Conservation (phyloP, 2,113 vertebrate genomes). For the Podiceps cristatus region DNA sequence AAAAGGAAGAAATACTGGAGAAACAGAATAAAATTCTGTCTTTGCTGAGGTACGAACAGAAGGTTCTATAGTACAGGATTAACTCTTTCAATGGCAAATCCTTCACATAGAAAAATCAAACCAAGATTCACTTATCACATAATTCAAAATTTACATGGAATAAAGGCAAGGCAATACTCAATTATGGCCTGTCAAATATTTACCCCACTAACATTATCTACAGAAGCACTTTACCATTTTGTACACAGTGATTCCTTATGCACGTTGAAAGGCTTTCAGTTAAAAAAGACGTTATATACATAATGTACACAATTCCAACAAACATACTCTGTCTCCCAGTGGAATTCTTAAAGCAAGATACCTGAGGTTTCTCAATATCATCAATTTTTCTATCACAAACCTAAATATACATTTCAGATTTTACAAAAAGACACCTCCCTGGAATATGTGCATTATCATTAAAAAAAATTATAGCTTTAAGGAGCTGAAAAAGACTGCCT, state of each 20-base stretch:
- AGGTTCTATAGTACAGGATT: slow-evolving; percentile 69
- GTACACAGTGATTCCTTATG: slow-evolving; percentile 87
- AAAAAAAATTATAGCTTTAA: slow-evolving; percentile 77
- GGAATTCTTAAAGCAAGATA: slow-evolving; percentile 88
- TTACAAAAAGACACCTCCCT: slow-evolving; percentile 79
- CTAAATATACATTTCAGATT: slow-evolving; percentile 83
- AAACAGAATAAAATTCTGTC: slow-evolving; percentile 31
- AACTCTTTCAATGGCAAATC: slow-evolving; percentile 79
- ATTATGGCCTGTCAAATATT: slow-evolving; percentile 88
- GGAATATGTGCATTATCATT: slow-evolving; percentile 79
- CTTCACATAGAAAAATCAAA: slow-evolving; percentile 78
- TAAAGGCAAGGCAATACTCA: slow-evolving; percentile 91
- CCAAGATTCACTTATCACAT: slow-evolving; percentile 71
- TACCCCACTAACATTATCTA: slow-evolving; percentile 89
- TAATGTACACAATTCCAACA: slow-evolving; percentile 85
- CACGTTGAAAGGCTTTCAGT: slow-evolving; percentile 79
- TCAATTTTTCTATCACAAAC: slow-evolving; percentile 84
- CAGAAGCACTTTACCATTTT: slow-evolving; percentile 88
- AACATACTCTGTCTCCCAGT: slow-evolving; percentile 80
- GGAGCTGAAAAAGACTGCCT: slow-evolving; percentile 74
- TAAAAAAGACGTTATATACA: slow-evolving; percentile 93
- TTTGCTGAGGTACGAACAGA: slow-evolving; percentile 74
- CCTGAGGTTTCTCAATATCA: slow-evolving; percentile 94
- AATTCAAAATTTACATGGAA: slow-evolving; percentile 81
- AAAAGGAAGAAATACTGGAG: slow-evolving; percentile 26